Evolutionary conservation across 1,140 invertebrate genomes (phyloP).

Genomic region (Colletes gigas): DNA sequence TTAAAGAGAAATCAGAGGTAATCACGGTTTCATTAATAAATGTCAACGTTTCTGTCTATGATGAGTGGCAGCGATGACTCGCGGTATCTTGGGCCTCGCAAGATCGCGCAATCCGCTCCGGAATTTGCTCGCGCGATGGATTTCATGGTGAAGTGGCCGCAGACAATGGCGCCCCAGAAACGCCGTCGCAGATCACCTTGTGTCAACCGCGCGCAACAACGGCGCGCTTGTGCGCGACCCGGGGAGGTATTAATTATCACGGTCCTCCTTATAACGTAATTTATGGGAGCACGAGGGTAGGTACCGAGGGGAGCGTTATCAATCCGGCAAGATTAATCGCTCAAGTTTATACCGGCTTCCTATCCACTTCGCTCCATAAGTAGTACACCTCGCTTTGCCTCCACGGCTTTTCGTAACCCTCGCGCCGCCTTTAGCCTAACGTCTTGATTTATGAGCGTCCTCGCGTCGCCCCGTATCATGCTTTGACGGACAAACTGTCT

Average conservation of each 20-base stretch:
- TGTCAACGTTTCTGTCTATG: background rate
- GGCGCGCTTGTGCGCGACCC: conserved; percentile 62
- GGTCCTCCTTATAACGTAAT: conserved; percentile 75
- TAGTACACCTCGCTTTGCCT: conserved; percentile 65
- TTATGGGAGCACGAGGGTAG: conserved; percentile 72
- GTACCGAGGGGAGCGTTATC: conserved; percentile 71
- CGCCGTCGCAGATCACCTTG: conserved; percentile 53
- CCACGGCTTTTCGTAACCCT: conserved; percentile 66
- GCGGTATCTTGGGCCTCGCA: conserved; percentile 4
- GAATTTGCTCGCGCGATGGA: conserved; percentile 6
- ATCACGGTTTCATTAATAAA: conserved; percentile 16
- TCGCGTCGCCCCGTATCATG: conserved; percentile 37
- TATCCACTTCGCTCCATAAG: conserved; percentile 73
- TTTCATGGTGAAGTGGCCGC: conserved; percentile 32
- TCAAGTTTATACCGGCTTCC: conserved; percentile 74
- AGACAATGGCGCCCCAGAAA: conserved; percentile 43
- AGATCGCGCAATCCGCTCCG: conserved; percentile 22
- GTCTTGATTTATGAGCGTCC: conserved; percentile 73
- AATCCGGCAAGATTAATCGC: conserved; percentile 78
- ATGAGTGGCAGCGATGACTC: conserved; percentile 30
- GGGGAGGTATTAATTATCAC: conserved; percentile 75
- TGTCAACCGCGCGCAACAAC: conserved; percentile 50
- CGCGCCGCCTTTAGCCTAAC: conserved; percentile 56
- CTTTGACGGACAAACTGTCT: conserved; percentile 43
- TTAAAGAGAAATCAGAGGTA: no score